Evolutionary conservation across 2,113 vertebrate genomes (phyloP).

Genomic region (Pangasianodon hypophthalmus): DNA sequence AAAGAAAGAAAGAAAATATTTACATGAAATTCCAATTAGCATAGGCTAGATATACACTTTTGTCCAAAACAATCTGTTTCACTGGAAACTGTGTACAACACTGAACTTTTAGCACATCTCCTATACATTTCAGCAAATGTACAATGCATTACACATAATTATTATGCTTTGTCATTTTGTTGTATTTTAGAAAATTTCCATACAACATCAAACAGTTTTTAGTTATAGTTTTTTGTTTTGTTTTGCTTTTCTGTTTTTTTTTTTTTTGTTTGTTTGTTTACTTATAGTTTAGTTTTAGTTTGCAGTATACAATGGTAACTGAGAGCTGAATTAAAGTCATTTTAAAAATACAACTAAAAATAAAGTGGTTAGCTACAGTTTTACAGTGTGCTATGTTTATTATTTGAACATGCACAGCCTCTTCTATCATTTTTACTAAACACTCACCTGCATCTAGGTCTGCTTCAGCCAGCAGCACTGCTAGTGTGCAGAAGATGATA

Average conservation of each 20-base stretch:
- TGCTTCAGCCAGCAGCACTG: constrained; percentile 63
- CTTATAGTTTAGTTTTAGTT: neutral
- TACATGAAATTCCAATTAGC: neutral
- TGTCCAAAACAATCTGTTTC: neutral
- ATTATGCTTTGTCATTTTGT: neutral
- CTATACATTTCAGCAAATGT: neutral
- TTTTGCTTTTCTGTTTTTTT: no score
- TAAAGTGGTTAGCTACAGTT: neutral
- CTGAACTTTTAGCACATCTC: neutral
- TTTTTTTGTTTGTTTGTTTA: neutral
- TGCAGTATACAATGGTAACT: neutral
- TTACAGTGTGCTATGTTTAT: neutral
- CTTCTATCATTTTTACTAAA: neutral
- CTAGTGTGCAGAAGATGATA: constrained; percentile 65
- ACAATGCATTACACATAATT: neutral
- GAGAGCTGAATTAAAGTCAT: neutral
- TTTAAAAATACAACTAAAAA: neutral
- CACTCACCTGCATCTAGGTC: constrained; percentile 63
- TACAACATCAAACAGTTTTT: neutral
- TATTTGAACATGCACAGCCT: neutral
- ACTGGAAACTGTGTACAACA: neutral
- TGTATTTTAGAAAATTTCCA: neutral
- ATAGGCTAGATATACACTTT: neutral
- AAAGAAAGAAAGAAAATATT: neutral
- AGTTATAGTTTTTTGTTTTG: neutral